Evolutionary conservation across 2,888 invertebrate genomes (phyloP).

Genomic region (Eutolmus rufibarbis): DNA sequence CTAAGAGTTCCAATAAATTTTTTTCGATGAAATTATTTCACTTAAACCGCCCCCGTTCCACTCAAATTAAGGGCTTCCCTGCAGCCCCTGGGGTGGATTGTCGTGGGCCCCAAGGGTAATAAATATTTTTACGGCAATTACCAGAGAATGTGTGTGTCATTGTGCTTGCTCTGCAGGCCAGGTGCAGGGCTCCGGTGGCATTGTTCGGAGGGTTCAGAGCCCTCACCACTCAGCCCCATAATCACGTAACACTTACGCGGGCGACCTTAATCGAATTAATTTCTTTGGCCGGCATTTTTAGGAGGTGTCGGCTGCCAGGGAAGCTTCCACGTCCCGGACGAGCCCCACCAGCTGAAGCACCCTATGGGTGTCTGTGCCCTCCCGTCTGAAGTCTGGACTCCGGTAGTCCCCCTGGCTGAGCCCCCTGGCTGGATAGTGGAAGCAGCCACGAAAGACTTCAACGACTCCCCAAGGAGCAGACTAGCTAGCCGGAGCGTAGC

Average conservation of each 20-base stretch:
- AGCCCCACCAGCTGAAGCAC: neutral
- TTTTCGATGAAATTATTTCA: neutral
- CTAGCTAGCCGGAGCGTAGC: neutral
- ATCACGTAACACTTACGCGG: constrained; percentile 36
- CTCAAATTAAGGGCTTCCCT: neutral
- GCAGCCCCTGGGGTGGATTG: neutral
- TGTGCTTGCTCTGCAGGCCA: neutral
- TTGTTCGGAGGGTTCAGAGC: neutral
- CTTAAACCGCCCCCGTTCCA: neutral
- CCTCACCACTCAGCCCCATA: neutral
- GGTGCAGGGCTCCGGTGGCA: neutral
- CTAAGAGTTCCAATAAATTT: neutral
- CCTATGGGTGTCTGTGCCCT: neutral
- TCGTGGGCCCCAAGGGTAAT: neutral
- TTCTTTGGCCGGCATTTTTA: neutral
- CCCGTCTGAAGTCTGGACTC: neutral
- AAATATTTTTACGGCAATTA: constrained; percentile 15
- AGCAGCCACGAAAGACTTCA: neutral
- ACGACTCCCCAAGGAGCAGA: neutral
- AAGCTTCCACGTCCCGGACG: neutral
- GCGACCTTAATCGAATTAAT: constrained; percentile 20
- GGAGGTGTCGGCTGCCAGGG: neutral
- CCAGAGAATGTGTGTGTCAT: constrained; percentile 4
- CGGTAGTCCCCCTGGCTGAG: neutral
- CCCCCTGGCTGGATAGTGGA: neutral